Evolutionary conservation across 1,140 invertebrate genomes (phyloP), one percentile per base, ranked within the genome.

Genomic region (Epicauta chinensis): DNA sequence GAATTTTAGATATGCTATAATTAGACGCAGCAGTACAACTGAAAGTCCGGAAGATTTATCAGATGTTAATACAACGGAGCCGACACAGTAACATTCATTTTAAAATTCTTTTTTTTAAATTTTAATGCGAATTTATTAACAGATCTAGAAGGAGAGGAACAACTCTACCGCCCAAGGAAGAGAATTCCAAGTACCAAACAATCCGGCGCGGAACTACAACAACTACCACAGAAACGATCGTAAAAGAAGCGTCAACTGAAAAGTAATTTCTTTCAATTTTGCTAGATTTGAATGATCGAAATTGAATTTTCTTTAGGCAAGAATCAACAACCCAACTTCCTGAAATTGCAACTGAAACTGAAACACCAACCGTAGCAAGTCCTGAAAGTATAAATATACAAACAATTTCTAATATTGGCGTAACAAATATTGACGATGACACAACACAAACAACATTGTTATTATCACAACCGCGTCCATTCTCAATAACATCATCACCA

Each of bases 401-500:
- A 38, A 49, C 46, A 15, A 37, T 23, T 13, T 30, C 42, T 39
- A 49, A 38, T 31, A 15, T 40, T 30, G 16, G 35, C 31, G 10
- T 13, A 13, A 49, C 46, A 29, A 47, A 47, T 15, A 10, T 9
- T 4, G 32, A 34, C 2, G 32, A 34, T 34, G 9, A 11, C 11
- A 31, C 29, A 38, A 52, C 15, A 36, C 38, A 52, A 44, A 34
- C 10, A 34, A 50, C 53, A 10, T 59, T 65, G 58, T 55, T 39
- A 69, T 40, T 62, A 64, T 61, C 59, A 39, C 58, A 68, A 46
- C 63, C 73, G 7, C 66, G 72, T 51, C 61, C 65, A 11, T 66
- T 66, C 32, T 69, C 69, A 11, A 62, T 69, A 4, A 65, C 70
- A 10, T 70, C 72, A 70, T 13, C 64, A 63, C 65, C 59, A 30